Percentiles rank a stretch among this genome's conserved stretches.
Conservation (phyloP, 2,888 invertebrate genomes). For the Hypomecis atomaria region DNA sequence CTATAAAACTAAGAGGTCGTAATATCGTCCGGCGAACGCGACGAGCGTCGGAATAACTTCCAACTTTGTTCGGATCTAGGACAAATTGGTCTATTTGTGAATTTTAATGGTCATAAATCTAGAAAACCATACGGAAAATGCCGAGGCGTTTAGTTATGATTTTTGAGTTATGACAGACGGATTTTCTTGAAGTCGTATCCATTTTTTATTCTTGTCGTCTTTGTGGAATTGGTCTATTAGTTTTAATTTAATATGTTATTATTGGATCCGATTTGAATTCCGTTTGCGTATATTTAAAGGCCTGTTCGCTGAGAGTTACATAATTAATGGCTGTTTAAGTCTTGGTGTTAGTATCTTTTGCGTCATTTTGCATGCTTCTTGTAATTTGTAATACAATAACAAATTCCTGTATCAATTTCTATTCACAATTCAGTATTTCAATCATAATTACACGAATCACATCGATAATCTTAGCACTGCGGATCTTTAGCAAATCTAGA, state of each 20-base stretch:
- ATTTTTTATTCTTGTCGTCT: slow-evolving; percentile 29
- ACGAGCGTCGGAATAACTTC: slow-evolving; percentile 46
- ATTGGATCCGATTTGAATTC: slow-evolving; percentile 17
- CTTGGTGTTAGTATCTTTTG: neutral
- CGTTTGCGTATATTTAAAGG: slow-evolving; percentile 5
- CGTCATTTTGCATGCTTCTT: neutral
- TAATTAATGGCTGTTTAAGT: neutral
- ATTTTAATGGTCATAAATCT: slow-evolving; percentile 64
- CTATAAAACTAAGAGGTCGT: slow-evolving; percentile 75
- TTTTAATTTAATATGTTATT: slow-evolving; percentile 20
- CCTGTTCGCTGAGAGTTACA: neutral
- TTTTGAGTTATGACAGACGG: slow-evolving; percentile 39
- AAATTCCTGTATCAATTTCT: neutral
- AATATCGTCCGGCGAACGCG: slow-evolving; percentile 52
- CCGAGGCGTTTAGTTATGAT: slow-evolving; percentile 39
- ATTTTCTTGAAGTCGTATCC: slow-evolving; percentile 34
- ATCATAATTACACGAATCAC: slow-evolving; percentile 1
- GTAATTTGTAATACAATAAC: no score
- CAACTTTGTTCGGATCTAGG: slow-evolving; percentile 58
- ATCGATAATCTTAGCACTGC: neutral
- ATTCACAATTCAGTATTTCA: neutral
- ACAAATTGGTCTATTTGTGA: slow-evolving; percentile 67
- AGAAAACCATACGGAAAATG: slow-evolving; percentile 50
- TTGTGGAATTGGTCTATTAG: slow-evolving; percentile 25
- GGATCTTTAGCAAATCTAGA: slow-evolving; percentile 15